phyloP scores from a whole-genome alignment of 2,888 invertebrate genomes.

The Yponomeuta cagnagella region DNA sequence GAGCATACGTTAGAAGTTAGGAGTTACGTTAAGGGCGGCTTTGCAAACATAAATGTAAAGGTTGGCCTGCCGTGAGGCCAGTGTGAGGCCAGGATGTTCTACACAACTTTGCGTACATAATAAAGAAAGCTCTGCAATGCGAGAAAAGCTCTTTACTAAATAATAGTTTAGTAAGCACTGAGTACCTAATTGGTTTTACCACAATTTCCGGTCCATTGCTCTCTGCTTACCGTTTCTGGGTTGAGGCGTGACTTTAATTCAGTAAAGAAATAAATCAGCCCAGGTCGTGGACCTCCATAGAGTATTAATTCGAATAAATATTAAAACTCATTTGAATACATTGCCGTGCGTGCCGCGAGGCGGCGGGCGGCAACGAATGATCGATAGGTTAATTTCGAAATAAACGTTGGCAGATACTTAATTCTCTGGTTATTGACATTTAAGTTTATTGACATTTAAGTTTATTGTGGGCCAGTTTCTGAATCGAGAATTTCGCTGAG shows the following conservation, averaged over 20 bases:
- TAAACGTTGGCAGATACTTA: background rate
- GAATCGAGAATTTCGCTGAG: no score
- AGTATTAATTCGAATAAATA: conserved; percentile 1
- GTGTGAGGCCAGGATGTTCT: no score
- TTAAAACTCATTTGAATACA: background rate
- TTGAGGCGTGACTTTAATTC: background rate
- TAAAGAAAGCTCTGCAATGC: no score
- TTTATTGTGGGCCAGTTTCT: no score
- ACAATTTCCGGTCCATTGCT: background rate
- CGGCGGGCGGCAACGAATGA: background rate
- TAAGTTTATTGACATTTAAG: no score
- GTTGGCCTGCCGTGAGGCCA: no score
- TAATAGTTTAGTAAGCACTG: background rate
- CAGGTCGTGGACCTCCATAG: background rate
- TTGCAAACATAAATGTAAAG: no score
- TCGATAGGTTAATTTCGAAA: background rate
- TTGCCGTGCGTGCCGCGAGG: background rate
- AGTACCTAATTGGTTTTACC: background rate
- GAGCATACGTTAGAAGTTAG: no score
- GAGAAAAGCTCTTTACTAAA: background rate
- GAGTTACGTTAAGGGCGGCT: no score
- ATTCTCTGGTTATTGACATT: no score
- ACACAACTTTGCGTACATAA: no score
- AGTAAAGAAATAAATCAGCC: background rate
- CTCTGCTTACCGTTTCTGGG: background rate